Percentiles rank a stretch among this genome's conserved stretches.
phyloP scores from a whole-genome alignment of 2,113 vertebrate genomes.

The Tenebrosternarchus preto region DNA sequence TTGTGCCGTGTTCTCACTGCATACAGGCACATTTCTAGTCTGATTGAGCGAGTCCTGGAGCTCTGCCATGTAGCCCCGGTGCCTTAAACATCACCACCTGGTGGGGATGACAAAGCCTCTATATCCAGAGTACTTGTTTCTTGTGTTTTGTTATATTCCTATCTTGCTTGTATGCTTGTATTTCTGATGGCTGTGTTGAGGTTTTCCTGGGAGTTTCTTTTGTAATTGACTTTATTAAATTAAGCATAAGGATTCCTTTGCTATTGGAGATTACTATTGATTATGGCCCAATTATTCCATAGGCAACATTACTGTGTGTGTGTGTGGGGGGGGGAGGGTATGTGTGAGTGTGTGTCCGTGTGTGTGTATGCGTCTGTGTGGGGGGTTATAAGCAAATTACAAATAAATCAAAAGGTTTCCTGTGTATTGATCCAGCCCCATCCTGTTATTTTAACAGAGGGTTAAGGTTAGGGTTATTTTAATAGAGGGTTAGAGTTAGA shows the following conservation, averaged over 20 bases:
- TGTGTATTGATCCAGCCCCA: not conserved
- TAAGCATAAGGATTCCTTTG: not conserved
- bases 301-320: not conserved
- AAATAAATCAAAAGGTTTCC: not conserved
- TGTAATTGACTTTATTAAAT: not conserved
- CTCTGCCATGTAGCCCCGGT: not conserved
- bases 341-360: not conserved
- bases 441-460: not conserved
- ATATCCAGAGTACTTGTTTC: not conserved
- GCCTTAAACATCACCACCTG: not conserved
- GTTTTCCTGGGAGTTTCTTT: not conserved
- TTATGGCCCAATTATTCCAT: constrained; percentile 12
- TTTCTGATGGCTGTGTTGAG: no score
- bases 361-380: constrained; percentile 32
- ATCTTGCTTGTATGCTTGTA: no score
- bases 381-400: not conserved
- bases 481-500: no score
- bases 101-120: no score
- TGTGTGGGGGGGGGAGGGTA: no score
- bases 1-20: no score
- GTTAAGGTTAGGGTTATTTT: no score
- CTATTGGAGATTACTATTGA: not conserved
- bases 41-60: not conserved
- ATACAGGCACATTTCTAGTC: no score
- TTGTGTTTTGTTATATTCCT: not conserved